Evolutionary conservation across 2,888 invertebrate species (phyloP).

Genomic region (Phyllotreta striolata): DNA sequence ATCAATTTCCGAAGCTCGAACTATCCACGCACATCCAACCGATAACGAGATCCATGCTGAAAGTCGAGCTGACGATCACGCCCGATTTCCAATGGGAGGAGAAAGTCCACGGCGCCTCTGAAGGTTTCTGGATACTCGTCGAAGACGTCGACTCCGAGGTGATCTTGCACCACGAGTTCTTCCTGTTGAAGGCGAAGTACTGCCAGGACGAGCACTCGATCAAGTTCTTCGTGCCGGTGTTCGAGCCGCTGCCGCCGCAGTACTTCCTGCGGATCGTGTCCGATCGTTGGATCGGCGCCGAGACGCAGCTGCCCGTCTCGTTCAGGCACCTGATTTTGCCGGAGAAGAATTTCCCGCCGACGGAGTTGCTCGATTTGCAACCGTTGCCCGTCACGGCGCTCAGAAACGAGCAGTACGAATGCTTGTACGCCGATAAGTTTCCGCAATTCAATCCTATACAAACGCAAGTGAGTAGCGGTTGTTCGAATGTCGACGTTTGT

Average conservation of each 20-base stretch:
- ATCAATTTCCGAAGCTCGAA: slow-evolving; percentile 96
- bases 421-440: slow-evolving; percentile 84
- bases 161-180: slow-evolving; percentile 92
- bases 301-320: slow-evolving; percentile 95
- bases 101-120: slow-evolving; percentile 82
- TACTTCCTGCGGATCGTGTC: slow-evolving; percentile 94
- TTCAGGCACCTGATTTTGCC: slow-evolving; percentile 92
- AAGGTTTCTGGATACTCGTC: slow-evolving; percentile 88
- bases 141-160: slow-evolving; percentile 89
- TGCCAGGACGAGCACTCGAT: slow-evolving; percentile 93
- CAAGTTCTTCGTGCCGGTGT: slow-evolving; percentile 98
- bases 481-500: background rate
- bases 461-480: slow-evolving; percentile 89
- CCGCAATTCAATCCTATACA: slow-evolving; percentile 98
- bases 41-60: slow-evolving; percentile 89
- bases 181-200: slow-evolving; percentile 94
- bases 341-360: slow-evolving; percentile 98
- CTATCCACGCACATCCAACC: slow-evolving; percentile 97
- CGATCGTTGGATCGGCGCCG: slow-evolving; percentile 93
- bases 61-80: slow-evolving; percentile 95
- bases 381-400: slow-evolving; percentile 94
- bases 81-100: slow-evolving; percentile 99
- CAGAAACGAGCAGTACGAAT: slow-evolving; percentile 85
- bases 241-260: slow-evolving; percentile 97
- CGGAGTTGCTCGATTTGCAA: slow-evolving; percentile 95